These are phyloP conservation scores for Sula dactylatra DNA, from an alignment of 2,113 vertebrate genomes.

Conservation along the genomic window DNA sequence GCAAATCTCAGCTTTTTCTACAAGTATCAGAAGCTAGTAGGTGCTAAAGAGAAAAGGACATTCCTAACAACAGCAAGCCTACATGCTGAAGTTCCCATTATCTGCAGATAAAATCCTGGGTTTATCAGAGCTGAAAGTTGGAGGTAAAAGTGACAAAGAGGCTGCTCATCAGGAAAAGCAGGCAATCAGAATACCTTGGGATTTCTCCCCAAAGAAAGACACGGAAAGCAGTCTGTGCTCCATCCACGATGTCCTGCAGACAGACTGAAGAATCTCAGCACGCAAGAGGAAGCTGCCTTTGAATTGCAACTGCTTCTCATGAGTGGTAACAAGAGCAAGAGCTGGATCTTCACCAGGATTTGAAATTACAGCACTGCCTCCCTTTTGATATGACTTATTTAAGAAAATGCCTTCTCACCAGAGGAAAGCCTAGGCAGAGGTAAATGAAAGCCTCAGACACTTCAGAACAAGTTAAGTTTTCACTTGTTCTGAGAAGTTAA, in stretches of 20 bases:
- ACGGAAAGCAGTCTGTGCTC: neutral
- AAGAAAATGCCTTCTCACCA: neutral
- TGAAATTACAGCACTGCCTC: neutral
- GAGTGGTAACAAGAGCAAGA: neutral
- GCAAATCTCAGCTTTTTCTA: neutral
- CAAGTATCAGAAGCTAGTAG: neutral
- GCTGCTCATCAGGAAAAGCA: neutral
- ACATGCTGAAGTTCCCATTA: neutral
- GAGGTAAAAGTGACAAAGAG: neutral
- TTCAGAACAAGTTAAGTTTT: neutral
- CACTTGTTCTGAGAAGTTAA: neutral
- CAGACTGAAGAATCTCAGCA: neutral
- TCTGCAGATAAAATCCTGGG: neutral
- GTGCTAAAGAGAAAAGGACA: neutral
- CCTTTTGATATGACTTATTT: neutral
- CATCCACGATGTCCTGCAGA: neutral
- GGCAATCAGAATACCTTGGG: neutral
- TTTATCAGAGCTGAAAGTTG: neutral
- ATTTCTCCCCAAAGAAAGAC: neutral
- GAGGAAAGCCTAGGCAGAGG: neutral
- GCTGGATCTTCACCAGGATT: neutral
- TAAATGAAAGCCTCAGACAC: neutral
- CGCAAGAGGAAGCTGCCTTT: neutral
- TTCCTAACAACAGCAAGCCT: neutral
- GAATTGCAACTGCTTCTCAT: neutral